These are phyloP conservation scores for Luperina testacea DNA, from an alignment of 2,888 invertebrate species.

Conservation along the genomic window DNA sequence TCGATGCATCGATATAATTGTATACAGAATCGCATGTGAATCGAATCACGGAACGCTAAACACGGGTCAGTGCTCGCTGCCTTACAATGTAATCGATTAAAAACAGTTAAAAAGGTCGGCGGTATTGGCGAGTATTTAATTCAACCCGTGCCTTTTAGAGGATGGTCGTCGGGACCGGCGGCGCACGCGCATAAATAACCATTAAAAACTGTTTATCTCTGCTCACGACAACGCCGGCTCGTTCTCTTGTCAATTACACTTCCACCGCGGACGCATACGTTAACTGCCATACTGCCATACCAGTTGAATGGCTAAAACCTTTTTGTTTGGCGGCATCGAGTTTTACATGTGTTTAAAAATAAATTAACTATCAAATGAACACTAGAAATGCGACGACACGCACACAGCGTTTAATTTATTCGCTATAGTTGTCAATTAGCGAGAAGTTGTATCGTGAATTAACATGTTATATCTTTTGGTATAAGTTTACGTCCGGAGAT, in stretches of 20 bases:
- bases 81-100: constrained; percentile 66
- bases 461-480: constrained; percentile 44
- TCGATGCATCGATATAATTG: constrained; percentile 33
- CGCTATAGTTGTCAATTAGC: constrained; percentile 64
- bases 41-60: constrained; percentile 49
- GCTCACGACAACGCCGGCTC: constrained; percentile 77
- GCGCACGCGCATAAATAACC: constrained; percentile 80
- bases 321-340: constrained; percentile 62
- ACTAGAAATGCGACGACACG: constrained; percentile 64
- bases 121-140: constrained; percentile 69
- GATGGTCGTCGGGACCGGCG: constrained; percentile 63
- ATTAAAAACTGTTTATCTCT: constrained; percentile 84
- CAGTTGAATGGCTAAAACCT: constrained; percentile 65
- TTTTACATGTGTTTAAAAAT: constrained; percentile 68
- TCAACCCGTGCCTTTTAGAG: constrained; percentile 70
- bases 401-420: constrained; percentile 56
- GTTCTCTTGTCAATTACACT: constrained; percentile 86
- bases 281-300: constrained; percentile 60
- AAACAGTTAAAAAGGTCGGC: constrained; percentile 67
- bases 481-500: constrained; percentile 26
- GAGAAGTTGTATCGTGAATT: constrained; percentile 43
- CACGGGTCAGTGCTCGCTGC: constrained; percentile 54
- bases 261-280: constrained; percentile 70
- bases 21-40: constrained; percentile 26
- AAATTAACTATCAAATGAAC: constrained; percentile 68